A percentile compares a stretch with the other conserved stretches of the same genome.
Conservation (phyloP, 2,888 invertebrate species). For the Ferrisia virgata region DNA sequence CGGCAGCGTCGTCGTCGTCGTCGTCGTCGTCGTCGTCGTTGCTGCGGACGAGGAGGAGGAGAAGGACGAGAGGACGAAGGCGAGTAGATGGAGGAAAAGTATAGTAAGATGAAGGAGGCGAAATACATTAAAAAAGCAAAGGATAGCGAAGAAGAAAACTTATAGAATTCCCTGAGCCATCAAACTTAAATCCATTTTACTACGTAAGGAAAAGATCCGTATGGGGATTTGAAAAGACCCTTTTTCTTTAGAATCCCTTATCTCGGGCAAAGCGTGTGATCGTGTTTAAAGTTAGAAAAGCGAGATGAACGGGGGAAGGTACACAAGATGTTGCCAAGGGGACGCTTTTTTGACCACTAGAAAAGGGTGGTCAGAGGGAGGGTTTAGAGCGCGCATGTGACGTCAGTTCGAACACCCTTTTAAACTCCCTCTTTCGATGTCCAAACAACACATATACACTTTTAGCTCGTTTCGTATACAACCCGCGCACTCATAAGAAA, state of each 20-base stretch:
- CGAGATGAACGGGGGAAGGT: slow-evolving; percentile 35
- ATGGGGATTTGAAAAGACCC: slow-evolving; percentile 45
- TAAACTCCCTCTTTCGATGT: slow-evolving; percentile 44
- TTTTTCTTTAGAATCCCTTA: slow-evolving; percentile 45
- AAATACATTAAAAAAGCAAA: slow-evolving; percentile 39
- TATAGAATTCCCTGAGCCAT: slow-evolving; percentile 46
- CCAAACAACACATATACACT: slow-evolving; percentile 45
- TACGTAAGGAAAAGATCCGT: slow-evolving; percentile 46
- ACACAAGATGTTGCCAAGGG: slow-evolving; percentile 46
- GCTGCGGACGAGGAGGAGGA: not conserved
- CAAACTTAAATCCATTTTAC: slow-evolving; percentile 46
- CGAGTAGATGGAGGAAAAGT: not conserved
- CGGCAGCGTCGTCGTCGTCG: not conserved
- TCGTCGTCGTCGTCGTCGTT: not conserved
- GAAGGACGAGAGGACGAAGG: not conserved
- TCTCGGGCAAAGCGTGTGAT: slow-evolving; percentile 46
- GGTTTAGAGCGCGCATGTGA: slow-evolving; percentile 45
- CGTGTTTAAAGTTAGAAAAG: slow-evolving; percentile 44
- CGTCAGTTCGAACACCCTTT: slow-evolving; percentile 45
- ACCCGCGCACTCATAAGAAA: slow-evolving; percentile 44
- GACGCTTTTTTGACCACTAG: slow-evolving; percentile 46
- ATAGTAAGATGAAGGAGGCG: no score
- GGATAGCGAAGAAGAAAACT: slow-evolving; percentile 45
- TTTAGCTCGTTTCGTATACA: slow-evolving; percentile 38
- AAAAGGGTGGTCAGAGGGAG: slow-evolving; percentile 46